Percentiles rank a stretch among this genome's conserved stretches.
Conservation (phyloP, 92 coral and sea anemone genomes). For the Porites cylindrica region DNA sequence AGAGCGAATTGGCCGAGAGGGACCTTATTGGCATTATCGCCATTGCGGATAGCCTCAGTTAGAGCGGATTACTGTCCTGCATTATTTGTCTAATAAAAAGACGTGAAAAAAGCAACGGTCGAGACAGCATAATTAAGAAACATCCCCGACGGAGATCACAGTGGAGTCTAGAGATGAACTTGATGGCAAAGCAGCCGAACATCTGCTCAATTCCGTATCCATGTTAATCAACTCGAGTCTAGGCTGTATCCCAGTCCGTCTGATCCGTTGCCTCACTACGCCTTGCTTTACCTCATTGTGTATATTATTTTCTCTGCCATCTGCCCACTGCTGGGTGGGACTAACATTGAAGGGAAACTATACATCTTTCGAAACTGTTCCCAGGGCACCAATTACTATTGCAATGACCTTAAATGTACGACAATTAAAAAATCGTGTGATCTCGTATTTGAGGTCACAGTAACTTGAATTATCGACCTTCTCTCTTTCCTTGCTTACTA, state of each 20-base stretch:
- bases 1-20: no score
- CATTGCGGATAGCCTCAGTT: no score
- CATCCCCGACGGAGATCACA: background rate
- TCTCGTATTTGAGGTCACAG: no score
- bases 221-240: slow-evolving; percentile 62
- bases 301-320: slow-evolving; percentile 65
- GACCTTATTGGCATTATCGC: no score
- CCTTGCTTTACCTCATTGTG: slow-evolving; percentile 32
- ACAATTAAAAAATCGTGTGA: no score
- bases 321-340: slow-evolving; percentile 76
- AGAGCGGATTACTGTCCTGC: slow-evolving; percentile 36
- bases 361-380: slow-evolving; percentile 47
- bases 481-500: no score
- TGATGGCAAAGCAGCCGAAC: background rate
- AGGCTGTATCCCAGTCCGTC: slow-evolving; percentile 63
- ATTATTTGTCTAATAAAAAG: slow-evolving; percentile 36
- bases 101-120: background rate
- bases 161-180: background rate
- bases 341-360: slow-evolving; percentile 57
- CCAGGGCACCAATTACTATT: no score
- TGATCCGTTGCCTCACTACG: slow-evolving; percentile 67
- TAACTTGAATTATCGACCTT: no score
- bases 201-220: slow-evolving; percentile 75
- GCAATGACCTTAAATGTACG: no score
- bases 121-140: background rate